phyloP scores from a whole-genome alignment of 23 tunicate species.

The Oikopleura vanhoeffeni region DNA sequence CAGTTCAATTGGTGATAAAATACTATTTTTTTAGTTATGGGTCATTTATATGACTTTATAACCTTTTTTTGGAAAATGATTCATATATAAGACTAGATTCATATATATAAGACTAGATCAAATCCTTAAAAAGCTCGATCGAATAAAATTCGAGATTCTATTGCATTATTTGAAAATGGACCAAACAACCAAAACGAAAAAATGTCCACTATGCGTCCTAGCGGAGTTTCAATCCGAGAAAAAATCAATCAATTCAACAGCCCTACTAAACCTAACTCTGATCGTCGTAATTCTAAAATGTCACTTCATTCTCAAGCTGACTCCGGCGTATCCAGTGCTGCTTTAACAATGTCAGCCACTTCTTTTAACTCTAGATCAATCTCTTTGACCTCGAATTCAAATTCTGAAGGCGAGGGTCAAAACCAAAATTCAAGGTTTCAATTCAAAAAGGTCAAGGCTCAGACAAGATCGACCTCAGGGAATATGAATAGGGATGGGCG shows the following conservation, averaged over 20 bases:
- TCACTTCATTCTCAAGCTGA: background rate
- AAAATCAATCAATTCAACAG: constrained; percentile 10
- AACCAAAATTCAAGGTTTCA: background rate
- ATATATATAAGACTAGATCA: too few relatives aligned
- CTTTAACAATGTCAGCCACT: constrained; percentile 2
- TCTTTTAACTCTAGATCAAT: background rate
- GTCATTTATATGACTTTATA: too few relatives aligned
- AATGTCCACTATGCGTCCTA: background rate
- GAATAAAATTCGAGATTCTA: background rate
- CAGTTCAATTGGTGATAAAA: too few relatives aligned
- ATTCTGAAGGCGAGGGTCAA: background rate
- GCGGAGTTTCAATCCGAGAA: background rate
- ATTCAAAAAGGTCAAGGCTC: background rate
- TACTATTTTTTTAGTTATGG: too few relatives aligned
- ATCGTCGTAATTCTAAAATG: too few relatives aligned
- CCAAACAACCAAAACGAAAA: background rate
- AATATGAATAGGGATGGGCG: background rate
- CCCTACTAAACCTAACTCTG: too few relatives aligned
- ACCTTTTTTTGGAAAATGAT: too few relatives aligned
- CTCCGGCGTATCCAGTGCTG: background rate
- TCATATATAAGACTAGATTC: too few relatives aligned
- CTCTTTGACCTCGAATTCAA: background rate
- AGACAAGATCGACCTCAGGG: background rate
- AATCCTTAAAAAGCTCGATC: background rate
- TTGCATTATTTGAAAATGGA: background rate